Percentiles rank a stretch among this genome's conserved stretches.
phyloP scores from a whole-genome alignment of 2,888 invertebrate species.

The Cerceris rybyensis region DNA sequence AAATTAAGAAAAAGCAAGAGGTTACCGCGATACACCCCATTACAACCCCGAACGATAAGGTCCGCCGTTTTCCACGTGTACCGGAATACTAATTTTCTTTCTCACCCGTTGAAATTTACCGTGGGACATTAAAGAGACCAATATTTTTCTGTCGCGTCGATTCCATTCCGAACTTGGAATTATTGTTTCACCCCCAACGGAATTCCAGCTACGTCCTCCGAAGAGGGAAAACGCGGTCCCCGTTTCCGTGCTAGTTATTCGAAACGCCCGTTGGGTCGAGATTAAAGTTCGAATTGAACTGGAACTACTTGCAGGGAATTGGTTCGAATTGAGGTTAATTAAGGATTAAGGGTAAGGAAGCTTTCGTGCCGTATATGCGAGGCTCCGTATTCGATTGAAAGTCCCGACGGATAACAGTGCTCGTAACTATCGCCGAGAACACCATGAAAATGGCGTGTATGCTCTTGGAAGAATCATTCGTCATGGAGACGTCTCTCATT shows the following conservation, averaged over 20 bases:
- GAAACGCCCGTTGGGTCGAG: conserved; percentile 52
- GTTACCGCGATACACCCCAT: too few species aligned
- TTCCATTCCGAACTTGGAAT: conserved; percentile 24
- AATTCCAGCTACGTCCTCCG: conserved; percentile 5
- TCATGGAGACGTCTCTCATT: background rate
- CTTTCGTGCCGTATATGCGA: conserved; percentile 59
- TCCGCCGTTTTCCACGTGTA: too few species aligned
- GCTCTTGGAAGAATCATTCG: background rate
- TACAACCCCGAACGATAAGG: too few species aligned
- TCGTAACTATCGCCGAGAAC: background rate
- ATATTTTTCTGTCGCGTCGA: conserved; percentile 20
- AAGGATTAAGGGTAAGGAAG: conserved; percentile 71
- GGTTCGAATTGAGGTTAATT: conserved; percentile 71
- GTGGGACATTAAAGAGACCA: background rate
- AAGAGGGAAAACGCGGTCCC: conserved; percentile 25
- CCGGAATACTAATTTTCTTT: background rate
- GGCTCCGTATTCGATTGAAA: conserved; percentile 52
- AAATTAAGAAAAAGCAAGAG: too few species aligned
- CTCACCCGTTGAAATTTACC: background rate
- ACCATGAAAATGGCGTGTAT: background rate
- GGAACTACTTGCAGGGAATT: conserved; percentile 63
- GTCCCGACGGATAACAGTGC: conserved; percentile 48
- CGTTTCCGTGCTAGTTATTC: conserved; percentile 42
- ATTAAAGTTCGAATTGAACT: conserved; percentile 66
- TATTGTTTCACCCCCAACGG: conserved; percentile 34